These are phyloP conservation scores for Rostratula benghalensis DNA, from an alignment of 2,113 vertebrate species.

Conservation along the genomic window DNA sequence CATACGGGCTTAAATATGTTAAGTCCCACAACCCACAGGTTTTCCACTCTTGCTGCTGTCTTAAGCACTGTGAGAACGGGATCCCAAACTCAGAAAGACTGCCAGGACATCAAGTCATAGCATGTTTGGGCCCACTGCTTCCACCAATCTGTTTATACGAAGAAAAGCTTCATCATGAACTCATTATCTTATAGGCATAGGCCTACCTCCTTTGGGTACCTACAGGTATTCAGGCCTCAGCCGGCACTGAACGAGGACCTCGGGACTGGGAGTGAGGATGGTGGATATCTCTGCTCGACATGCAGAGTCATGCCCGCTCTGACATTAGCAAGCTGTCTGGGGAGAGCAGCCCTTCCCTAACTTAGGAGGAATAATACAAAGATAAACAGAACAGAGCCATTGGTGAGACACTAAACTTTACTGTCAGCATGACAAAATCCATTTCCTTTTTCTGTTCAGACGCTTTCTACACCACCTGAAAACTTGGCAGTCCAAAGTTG, in stretches of 20 bases:
- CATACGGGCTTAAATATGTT: neutral
- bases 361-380: neutral
- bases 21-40: neutral
- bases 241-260: neutral
- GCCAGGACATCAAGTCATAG: neutral
- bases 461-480: neutral
- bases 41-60: neutral
- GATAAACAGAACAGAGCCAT: neutral
- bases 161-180: neutral
- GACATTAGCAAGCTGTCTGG: neutral
- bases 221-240: neutral
- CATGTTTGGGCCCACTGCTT: neutral
- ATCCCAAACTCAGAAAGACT: neutral
- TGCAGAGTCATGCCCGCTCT: accelerated
- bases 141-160: neutral
- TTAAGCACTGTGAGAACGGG: neutral
- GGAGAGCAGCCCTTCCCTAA: neutral
- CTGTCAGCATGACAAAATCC: neutral
- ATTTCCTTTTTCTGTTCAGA: neutral
- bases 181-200: neutral
- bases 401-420: neutral
- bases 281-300: neutral
- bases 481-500: neutral
- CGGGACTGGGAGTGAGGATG: neutral
- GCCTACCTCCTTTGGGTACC: neutral